Conservation (phyloP, 2,888 invertebrate species). For the Suillia variegata region DNA sequence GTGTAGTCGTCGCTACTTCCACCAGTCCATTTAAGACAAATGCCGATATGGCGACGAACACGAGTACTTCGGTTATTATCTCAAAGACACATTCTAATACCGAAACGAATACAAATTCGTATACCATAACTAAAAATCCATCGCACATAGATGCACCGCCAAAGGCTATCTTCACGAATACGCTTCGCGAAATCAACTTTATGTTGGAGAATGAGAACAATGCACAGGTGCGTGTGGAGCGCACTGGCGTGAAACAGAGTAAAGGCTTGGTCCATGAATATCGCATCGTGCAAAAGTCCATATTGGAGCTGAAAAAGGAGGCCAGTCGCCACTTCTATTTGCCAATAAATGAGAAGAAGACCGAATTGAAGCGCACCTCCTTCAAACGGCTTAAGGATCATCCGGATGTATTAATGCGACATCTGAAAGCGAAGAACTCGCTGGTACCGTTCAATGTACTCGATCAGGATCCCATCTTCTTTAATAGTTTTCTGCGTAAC, state of each 20-base stretch:
- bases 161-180: not conserved
- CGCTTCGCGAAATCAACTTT: slow-evolving; percentile 15
- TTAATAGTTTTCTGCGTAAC: slow-evolving; percentile 40
- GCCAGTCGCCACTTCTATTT: slow-evolving; percentile 46
- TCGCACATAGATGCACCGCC: too few relatives aligned
- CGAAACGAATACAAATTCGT: too few relatives aligned
- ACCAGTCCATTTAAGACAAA: not conserved
- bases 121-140: too few relatives aligned
- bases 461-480: slow-evolving; percentile 54
- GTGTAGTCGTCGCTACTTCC: not conserved
- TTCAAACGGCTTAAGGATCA: slow-evolving; percentile 46
- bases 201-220: too few relatives aligned
- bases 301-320: slow-evolving; percentile 47
- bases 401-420: slow-evolving; percentile 44
- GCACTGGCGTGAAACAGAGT: not conserved
- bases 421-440: slow-evolving; percentile 38
- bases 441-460: slow-evolving; percentile 44
- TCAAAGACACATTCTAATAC: too few relatives aligned
- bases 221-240: not conserved
- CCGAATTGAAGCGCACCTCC: slow-evolving; percentile 43
- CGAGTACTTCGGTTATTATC: too few relatives aligned
- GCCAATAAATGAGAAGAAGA: slow-evolving; percentile 28
- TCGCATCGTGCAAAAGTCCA: slow-evolving; percentile 44
- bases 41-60: not conserved
- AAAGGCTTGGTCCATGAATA: slow-evolving; percentile 42